phyloP scores from a whole-genome alignment of 2,797 vertebrate genomes.

The Tauraco hartlaubi region DNA sequence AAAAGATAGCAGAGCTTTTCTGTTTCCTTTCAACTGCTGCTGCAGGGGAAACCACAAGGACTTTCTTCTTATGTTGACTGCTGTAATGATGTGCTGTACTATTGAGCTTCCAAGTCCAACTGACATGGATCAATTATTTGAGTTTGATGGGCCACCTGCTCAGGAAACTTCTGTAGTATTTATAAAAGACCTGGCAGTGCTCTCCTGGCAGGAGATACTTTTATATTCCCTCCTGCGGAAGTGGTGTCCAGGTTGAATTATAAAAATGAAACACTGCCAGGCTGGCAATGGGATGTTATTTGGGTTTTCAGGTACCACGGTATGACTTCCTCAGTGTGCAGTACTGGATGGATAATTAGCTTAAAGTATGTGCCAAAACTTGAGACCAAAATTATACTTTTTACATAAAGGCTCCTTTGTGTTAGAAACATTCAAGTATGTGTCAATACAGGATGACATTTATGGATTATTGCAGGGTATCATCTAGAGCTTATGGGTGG shows the following conservation, averaged over 20 bases:
- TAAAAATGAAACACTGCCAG: constrained; percentile 11
- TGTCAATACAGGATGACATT: not conserved
- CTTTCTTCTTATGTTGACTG: constrained; percentile 51
- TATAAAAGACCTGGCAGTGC: constrained; percentile 22
- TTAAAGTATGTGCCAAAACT: not conserved
- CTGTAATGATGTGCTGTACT: constrained; percentile 54
- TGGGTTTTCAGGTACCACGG: not conserved
- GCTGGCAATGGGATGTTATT: not conserved
- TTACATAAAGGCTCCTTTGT: not conserved
- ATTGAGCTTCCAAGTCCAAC: constrained; percentile 40
- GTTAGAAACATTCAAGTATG: not conserved
- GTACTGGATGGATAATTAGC: not conserved
- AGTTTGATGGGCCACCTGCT: constrained; percentile 53
- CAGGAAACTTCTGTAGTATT: constrained; percentile 31
- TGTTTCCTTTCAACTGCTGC: constrained; percentile 30
- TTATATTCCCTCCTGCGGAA: constrained; percentile 11
- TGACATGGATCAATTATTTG: constrained; percentile 54
- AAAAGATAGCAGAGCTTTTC: constrained; percentile 28
- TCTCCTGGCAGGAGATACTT: constrained; percentile 20
- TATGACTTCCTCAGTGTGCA: not conserved
- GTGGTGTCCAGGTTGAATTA: constrained; percentile 37
- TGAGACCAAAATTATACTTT: not conserved
- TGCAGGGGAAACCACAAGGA: constrained; percentile 41
- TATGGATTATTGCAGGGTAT: not conserved
- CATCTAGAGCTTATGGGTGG: not conserved